These are phyloP conservation scores for Andrena haemorrhoa DNA, from an alignment of 2,888 invertebrate species.

Conservation along the genomic window DNA sequence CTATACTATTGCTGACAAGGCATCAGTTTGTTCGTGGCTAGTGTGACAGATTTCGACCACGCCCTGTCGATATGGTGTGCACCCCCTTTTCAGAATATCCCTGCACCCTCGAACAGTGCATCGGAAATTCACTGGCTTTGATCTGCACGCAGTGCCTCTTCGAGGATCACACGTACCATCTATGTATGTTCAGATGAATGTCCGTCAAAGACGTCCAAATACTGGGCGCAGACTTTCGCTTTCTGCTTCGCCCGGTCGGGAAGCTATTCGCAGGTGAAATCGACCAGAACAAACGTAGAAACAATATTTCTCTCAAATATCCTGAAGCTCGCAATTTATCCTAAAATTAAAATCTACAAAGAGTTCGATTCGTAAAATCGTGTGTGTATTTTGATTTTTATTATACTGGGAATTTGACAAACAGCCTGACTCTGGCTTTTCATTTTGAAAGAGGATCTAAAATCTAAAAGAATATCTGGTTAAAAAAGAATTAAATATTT, in stretches of 20 bases:
- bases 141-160: constrained; percentile 60
- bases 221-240: constrained; percentile 20
- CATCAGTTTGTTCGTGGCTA: constrained; percentile 80
- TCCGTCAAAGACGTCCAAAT: constrained; percentile 41
- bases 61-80: constrained; percentile 83
- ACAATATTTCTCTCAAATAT: background rate
- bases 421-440: too few species aligned
- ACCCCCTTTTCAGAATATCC: constrained; percentile 69
- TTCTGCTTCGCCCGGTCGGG: constrained; percentile 12
- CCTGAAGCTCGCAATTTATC: too few species aligned
- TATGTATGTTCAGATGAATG: constrained; percentile 46
- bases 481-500: too few species aligned
- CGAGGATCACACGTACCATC: constrained; percentile 51
- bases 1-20: constrained; percentile 56
- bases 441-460: too few species aligned
- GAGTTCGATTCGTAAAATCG: too few species aligned
- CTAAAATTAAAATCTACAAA: too few species aligned
- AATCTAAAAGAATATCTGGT: too few species aligned
- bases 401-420: too few species aligned
- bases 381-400: too few species aligned
- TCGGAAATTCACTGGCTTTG: constrained; percentile 72
- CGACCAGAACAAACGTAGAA: background rate
- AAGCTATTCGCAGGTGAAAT: background rate
- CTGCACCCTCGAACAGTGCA: constrained; percentile 66
- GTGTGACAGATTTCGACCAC: constrained; percentile 85